Base-by-base conservation (phyloP, 2,797 vertebrate species). In the Liasis olivaceus region DNA sequence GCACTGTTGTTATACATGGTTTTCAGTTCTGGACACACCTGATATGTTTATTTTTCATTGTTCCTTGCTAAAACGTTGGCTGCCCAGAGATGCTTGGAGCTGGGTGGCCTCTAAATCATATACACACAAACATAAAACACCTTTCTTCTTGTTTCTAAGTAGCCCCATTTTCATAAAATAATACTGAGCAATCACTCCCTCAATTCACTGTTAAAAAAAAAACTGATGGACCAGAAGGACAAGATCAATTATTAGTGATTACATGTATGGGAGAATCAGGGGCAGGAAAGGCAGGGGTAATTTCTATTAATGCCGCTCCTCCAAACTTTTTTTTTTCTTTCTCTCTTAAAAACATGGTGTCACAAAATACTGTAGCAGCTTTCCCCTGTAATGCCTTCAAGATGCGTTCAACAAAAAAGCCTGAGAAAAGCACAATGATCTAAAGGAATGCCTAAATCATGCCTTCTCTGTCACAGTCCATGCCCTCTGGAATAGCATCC, bases 361-460 rank as follows among this genome's bases (percentile, higher is more conserved):
- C 9, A 56, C 51, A 51, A 51, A 51, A 7, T 36, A 36, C 36
- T 36, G 36, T 51, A 51, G 51, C 51, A 51, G 51, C 51, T 51
- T 51, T 51, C 5, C 51, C 51, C 51, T 51, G 5, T 51, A 51
- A 7, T 51, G 51, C 51, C 51, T 51, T 51, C 51, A 5, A 51
- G 51, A 51, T 51, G 51, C 5, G 8, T 51, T 51, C 51, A 51
- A 51, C 51, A 51, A 51, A 6, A 28, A 66, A 0, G 1, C 22
- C 64, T 93, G 89, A 59, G 92, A 22, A 60, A 93, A 89, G 42
- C 90, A 1, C 60, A 20, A 17, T 3, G 24, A 89, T 92, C 56
- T 51, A 85, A 91, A 1, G 15, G 47, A 94, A 93, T 92, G 54
- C 26, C 62, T 92, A 36, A 36, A 36, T 36, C 51, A 51, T 51